Base-by-base conservation (phyloP, 2,113 vertebrate species). In the Pomatostomus ruficeps region DNA sequence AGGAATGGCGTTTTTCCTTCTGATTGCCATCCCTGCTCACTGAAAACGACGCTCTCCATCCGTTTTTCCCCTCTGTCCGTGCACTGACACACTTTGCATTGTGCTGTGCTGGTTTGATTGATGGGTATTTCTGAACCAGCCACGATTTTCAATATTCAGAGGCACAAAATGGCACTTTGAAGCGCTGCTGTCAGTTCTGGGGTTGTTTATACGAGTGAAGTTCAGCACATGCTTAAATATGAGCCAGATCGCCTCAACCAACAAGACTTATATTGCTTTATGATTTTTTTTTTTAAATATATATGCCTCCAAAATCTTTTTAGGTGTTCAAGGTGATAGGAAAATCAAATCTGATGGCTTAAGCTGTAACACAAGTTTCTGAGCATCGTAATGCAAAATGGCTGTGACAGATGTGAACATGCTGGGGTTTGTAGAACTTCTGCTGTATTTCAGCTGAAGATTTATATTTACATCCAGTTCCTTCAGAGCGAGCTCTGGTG, bases 321-420 rank as follows among this genome's bases (percentile, higher is more conserved):
- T 91, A 85, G 94, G 88, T 95, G 85, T 93, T 88, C 85, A 90
- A 95, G 91, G 88, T 90, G 94, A 88, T 20, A 96, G 90, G 91
- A 91, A 70, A 96, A 95, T 87, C 93, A 96, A 93, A 93, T 91
- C 88, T 94, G 95, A 96, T 88, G 85, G 91, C 85, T 96, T 96
- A 77, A 97, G 91, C 93, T 93, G 71, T 35, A 72, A 26, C 46
- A 79, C 85, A 88, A 83, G 94, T 96, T 89, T 80, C 91, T 88
- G 70, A 89, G 88, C 76, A 87, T 84, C 74, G 79, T 78, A 72
- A 65, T 55, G 75, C 48, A 62, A 94, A 96, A 83, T 88, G 80
- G 68, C 88, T 90, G 85, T 93, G 93, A 85, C 95, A 96, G 91
- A 96, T 96, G 94, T 95, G 94, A 89, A 35, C 82, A 76, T 71